phyloP scores from a whole-genome alignment of 2,113 vertebrate genomes.

The Lathamus discolor region DNA sequence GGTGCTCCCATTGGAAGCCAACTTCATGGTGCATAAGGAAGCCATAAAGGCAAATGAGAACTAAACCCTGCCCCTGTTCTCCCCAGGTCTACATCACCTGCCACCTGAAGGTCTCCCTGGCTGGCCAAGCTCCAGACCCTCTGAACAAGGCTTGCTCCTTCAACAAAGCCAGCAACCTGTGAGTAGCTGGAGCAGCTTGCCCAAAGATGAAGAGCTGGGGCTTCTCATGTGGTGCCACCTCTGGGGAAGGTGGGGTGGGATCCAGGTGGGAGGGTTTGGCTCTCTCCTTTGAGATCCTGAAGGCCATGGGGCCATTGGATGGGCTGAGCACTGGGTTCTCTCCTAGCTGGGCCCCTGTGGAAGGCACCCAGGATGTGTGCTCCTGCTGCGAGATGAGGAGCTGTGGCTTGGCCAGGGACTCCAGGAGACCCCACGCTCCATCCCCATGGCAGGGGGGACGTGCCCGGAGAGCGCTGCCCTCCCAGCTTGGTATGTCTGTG shows the following conservation, averaged over 20 bases:
- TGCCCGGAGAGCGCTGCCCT: neutral
- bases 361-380: slow-evolving; percentile 65
- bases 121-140: slow-evolving; percentile 40
- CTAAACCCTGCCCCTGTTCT: neutral
- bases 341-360: slow-evolving; percentile 70
- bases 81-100: slow-evolving; percentile 43
- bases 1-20: neutral
- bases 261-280: neutral
- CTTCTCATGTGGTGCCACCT: neutral
- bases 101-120: slow-evolving; percentile 29
- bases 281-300: neutral
- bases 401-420: neutral
- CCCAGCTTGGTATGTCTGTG: neutral
- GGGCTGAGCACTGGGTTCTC: neutral
- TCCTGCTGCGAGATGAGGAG: slow-evolving; percentile 52
- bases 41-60: too few relatives aligned
- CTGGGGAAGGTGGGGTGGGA: neutral
- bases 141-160: slow-evolving; percentile 77
- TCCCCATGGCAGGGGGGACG: neutral
- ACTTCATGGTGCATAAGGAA: neutral
- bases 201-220: too few relatives aligned
- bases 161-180: slow-evolving; percentile 55
- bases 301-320: neutral
- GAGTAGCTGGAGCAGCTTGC: neutral
- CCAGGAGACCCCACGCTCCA: neutral